These are phyloP conservation scores for Papilio aristodemus DNA, from an alignment of 1,140 invertebrate genomes.

Conservation along the genomic window DNA sequence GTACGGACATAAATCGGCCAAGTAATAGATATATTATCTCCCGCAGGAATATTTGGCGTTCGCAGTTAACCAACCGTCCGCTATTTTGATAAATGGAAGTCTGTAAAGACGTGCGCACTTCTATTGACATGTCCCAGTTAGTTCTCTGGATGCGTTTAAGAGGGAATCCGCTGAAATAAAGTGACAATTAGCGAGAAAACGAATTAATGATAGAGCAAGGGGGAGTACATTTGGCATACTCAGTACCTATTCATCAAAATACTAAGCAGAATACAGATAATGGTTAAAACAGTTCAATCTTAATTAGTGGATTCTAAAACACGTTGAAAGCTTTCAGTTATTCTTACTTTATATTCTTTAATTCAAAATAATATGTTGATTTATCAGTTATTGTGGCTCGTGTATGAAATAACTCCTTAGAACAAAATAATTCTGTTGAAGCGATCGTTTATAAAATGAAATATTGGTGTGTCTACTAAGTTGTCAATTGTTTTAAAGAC, in stretches of 20 bases:
- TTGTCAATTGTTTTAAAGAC: no score
- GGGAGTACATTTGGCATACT: not conserved
- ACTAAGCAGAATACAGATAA: not conserved
- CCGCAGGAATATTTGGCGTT: constrained; percentile 31
- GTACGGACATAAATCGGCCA: constrained; percentile 26
- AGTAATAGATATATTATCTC: constrained; percentile 32
- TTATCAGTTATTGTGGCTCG: no score
- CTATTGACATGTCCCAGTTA: constrained; percentile 31
- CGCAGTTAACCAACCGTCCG: constrained; percentile 32
- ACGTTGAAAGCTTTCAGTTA: not conserved
- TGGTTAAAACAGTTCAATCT: not conserved
- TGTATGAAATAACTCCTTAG: no score
- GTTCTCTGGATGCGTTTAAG: constrained; percentile 11
- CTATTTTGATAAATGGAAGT: constrained; percentile 32
- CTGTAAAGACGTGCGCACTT: constrained; percentile 4
- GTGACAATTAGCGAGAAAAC: constrained; percentile 7
- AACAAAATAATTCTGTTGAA: no score
- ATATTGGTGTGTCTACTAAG: no score
- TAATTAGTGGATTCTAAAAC: not conserved
- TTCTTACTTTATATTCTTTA: not conserved
- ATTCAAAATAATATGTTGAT: no score
- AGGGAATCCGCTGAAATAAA: constrained; percentile 11
- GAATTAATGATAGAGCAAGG: not conserved
- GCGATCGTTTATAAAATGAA: no score
- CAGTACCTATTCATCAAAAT: not conserved